A percentile compares a stretch with the other conserved stretches of the same genome.
These are phyloP conservation scores for Spodoptera picta DNA, from an alignment of 2,888 invertebrate genomes.

Conservation along the genomic window DNA sequence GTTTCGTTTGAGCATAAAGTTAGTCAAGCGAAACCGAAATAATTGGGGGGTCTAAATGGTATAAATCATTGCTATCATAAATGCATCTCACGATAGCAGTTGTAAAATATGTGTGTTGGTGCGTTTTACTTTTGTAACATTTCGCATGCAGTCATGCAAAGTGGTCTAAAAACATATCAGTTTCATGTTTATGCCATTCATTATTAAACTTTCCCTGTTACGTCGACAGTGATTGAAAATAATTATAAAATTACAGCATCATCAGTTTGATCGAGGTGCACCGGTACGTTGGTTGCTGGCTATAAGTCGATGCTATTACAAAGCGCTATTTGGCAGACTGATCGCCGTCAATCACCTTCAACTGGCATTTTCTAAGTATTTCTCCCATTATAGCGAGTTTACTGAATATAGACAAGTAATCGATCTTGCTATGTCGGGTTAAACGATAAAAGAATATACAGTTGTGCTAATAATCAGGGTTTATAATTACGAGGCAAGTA, in stretches of 20 bases:
- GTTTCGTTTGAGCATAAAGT: too few species aligned
- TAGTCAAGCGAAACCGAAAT: too few species aligned
- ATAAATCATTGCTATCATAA: too few species aligned
- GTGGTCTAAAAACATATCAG: slow-evolving; percentile 10
- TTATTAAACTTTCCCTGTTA: slow-evolving; percentile 34
- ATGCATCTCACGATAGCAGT: not conserved
- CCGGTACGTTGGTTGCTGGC: slow-evolving; percentile 21
- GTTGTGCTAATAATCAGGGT: slow-evolving; percentile 63
- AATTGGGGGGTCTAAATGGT: too few species aligned
- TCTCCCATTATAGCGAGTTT: slow-evolving; percentile 57
- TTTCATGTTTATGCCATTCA: slow-evolving; percentile 21
- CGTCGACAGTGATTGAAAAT: slow-evolving; percentile 15
- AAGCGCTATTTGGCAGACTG: slow-evolving; percentile 39
- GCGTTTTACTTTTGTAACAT: slow-evolving; percentile 1
- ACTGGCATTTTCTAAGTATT: slow-evolving; percentile 59
- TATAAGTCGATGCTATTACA: slow-evolving; percentile 33
- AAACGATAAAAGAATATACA: slow-evolving; percentile 57
- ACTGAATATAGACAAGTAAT: slow-evolving; percentile 62
- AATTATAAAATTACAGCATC: slow-evolving; percentile 20
- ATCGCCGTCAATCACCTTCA: slow-evolving; percentile 57
- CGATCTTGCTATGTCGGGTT: slow-evolving; percentile 64
- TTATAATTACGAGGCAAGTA: slow-evolving; percentile 72
- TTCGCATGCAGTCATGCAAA: slow-evolving; percentile 23
- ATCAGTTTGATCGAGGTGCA: slow-evolving; percentile 35
- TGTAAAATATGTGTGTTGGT: not conserved